Evolutionary conservation across 2,797 vertebrate genomes (phyloP), one percentile per base, ranked within the genome.

Genomic region (Phoeniculus purpureus): DNA sequence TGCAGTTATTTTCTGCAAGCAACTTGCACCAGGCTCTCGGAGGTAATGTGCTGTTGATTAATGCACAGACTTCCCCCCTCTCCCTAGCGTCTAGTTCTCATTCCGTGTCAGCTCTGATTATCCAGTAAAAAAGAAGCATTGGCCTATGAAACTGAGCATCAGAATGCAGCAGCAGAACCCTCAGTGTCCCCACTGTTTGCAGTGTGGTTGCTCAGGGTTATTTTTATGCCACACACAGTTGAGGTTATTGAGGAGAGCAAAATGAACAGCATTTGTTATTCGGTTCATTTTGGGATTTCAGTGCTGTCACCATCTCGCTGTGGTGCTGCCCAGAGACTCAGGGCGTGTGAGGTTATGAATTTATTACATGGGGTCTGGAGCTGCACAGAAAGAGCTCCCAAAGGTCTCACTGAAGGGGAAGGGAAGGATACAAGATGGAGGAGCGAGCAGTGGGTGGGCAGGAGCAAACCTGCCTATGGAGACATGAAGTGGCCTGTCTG

Each of bases 171-270:
- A 84, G 59, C 88, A 72, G 80, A 80, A 31, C 68, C 48, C 32
- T 82, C 83, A 19, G 78, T 14, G 47, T 85, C 89, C 88, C 81
- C 52, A 40, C 85, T 92, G 82, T 91, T 92, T 76, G 76, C 85
- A 80, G 29, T 47, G 79, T 81, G 77, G 66, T 60, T 91, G 85
- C 79, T 93, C n/a, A 54, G 87, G 82, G 74, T 91, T 93, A 75
- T 94, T 94, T 92, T 89, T 27, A 22, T 91, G 82, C 67, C 87
- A 22, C 51, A 47, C 83, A 81, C 82, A 93, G 43, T 25, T 82
- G 93, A 84, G 68, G 80, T 84, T 90, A 87, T 89, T 82, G 93
- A 89, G 54, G 92, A 91, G 77, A 74, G 85, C 61, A 66, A 89
- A 92, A 85, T 14, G 55, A 84, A 21, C 55, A 27, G 70, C 61